phyloP scores from a whole-genome alignment of 2,113 vertebrate species.

The Callithrix jacchus region DNA sequence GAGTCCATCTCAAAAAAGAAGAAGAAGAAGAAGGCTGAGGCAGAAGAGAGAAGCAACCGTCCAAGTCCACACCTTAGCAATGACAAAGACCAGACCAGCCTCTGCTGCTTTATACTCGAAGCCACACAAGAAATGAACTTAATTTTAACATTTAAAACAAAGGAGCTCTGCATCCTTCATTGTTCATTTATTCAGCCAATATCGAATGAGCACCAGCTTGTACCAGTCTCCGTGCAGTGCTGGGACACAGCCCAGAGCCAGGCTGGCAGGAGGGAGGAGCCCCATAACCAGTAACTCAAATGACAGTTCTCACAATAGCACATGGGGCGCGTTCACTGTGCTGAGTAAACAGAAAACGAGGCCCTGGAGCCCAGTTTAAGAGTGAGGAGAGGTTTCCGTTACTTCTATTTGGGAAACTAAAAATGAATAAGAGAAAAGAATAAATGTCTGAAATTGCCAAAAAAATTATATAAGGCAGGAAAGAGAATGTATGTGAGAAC shows the following conservation, averaged over 20 bases:
- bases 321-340: not conserved
- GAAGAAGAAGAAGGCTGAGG: not conserved
- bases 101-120: not conserved
- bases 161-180: too few relatives aligned
- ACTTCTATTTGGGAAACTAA: not conserved
- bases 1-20: too few relatives aligned
- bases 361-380: too few relatives aligned
- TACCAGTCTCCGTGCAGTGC: not conserved
- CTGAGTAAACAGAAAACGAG: not conserved
- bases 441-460: not conserved
- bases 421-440: not conserved
- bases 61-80: not conserved
- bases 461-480: not conserved
- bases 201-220: not conserved
- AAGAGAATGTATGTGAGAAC: not conserved
- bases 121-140: not conserved
- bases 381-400: not conserved
- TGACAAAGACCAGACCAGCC: not conserved
- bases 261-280: not conserved
- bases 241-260: not conserved
- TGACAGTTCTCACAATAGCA: accelerated
- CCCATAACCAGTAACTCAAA: not conserved
- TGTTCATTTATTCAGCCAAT: not conserved
- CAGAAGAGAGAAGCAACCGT: not conserved
- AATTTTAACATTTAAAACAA: not conserved